Base-by-base conservation (phyloP, 2,888 invertebrate species). In the Drosophila atripex region DNA sequence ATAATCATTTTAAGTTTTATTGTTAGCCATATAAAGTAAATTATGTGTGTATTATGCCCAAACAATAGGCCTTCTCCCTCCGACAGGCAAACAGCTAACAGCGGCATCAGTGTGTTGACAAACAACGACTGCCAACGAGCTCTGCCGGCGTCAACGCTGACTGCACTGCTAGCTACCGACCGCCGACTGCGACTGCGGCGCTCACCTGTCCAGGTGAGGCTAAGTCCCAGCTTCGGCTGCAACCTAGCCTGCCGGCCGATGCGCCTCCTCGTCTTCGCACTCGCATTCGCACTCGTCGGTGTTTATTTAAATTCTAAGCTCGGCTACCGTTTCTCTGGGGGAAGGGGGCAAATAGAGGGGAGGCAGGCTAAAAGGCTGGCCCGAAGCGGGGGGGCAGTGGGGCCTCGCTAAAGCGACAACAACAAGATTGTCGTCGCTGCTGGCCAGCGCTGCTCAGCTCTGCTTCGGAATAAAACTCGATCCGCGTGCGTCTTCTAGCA, bases 391-490 rank as follows among this genome's bases (percentile, higher is more conserved):
- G 57, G 58, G 35, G 46, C 35, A 50, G 39, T 73, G 47, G 73
- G 68, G 57, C 72, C 70, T 73, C 66, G 68, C 53, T 70, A 65
- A 69, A 59, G 69, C 65, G 69, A 60, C 73, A 54, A 68, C 41
- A 46, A 39, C 54, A 35, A 32, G 43, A 58, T 63, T 59, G 74
- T 57, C 75, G 71, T 52, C 72, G 78, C 76, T 55, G 71, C 60
- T 58, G 58, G 61, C 51, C 50, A 52, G 28, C 68, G 58, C 57
- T 53, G 73, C 61, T 28, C 43, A 18, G 41, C 41, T 41, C 35
- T 35, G 43, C 50, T 23, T 59, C 59, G 89, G 91, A 92, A 92
- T 92, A 92, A 92, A 92, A 92, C 91, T 91, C 91, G 91, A 90
- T 90, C 89, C 88, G 86, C 90, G 79, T 83, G 74, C 86, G 88